Conservation (phyloP, 2,888 invertebrate genomes). For the Chaetogeoica ovagalla region DNA sequence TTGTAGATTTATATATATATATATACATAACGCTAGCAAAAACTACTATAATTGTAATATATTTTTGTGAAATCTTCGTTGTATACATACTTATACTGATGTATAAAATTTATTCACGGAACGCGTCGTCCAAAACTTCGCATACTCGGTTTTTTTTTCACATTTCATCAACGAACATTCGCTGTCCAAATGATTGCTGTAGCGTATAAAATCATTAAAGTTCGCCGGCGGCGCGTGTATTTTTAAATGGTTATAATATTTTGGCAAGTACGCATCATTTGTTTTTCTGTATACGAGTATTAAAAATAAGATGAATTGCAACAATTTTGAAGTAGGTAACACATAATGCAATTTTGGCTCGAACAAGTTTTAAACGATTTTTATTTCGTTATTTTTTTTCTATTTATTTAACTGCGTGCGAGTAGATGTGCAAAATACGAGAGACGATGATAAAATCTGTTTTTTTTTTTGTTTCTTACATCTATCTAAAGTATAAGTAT, state of each 20-base stretch:
- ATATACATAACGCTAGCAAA: no score
- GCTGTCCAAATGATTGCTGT: neutral
- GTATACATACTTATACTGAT: no score
- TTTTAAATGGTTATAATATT: slow-evolving; percentile 32
- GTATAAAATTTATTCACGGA: neutral
- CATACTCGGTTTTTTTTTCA: neutral
- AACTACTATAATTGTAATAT: no score
- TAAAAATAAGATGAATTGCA: slow-evolving; percentile 36
- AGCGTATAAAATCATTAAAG: slow-evolving; percentile 28
- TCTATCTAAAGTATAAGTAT: no score
- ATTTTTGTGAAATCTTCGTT: no score
- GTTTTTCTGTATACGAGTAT: slow-evolving; percentile 22
- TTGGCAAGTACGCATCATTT: slow-evolving; percentile 32
- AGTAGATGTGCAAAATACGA: no score
- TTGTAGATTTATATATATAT: no score
- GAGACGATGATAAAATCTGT: no score
- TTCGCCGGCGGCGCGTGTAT: slow-evolving; percentile 12
- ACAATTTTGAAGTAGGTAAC: slow-evolving; percentile 3
- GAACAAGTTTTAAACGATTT: neutral
- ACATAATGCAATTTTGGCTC: slow-evolving; percentile 18
- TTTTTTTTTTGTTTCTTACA: no score
- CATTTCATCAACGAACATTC: no score
- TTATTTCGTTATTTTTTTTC: slow-evolving; percentile 18
- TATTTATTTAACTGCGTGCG: no score
- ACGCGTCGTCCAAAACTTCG: neutral